Evolutionary conservation across 2,113 vertebrate genomes (phyloP).

Genomic region (Monarcha castaneiventris): DNA sequence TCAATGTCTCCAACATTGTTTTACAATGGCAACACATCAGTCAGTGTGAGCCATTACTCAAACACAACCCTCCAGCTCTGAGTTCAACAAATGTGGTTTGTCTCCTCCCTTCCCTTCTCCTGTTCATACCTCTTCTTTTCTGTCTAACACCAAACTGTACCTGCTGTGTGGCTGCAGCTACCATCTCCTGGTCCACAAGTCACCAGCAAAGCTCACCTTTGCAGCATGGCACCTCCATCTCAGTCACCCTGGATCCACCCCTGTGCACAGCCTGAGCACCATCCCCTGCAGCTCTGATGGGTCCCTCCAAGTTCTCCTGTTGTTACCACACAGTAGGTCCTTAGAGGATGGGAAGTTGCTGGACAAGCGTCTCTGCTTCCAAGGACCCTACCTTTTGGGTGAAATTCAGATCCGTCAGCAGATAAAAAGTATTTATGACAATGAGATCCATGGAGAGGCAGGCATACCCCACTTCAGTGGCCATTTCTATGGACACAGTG

Average conservation of each 20-base stretch:
- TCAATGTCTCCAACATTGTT: not conserved
- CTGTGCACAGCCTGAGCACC: not conserved
- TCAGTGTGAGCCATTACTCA: not conserved
- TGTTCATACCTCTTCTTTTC: not conserved
- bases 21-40: not conserved
- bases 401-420: not conserved
- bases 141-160: not conserved
- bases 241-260: fast-evolving
- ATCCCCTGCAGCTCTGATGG: fast-evolving
- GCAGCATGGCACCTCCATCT: not conserved
- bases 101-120: not conserved
- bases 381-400: not conserved
- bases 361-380: not conserved
- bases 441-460: not conserved
- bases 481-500: not conserved
- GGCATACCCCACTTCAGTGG: fast-evolving
- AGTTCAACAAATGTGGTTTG: not conserved
- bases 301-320: not conserved
- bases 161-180: not conserved
- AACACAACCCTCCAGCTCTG: not conserved
- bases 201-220: not conserved
- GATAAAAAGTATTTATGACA: not conserved
- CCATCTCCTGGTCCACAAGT: not conserved
- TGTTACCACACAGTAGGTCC: not conserved
- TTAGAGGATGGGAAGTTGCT: not conserved